A percentile compares a stretch with the other conserved stretches of the same genome.
Conservation (phyloP, 2,113 vertebrate genomes). For the Xyliphius kryptos region DNA sequence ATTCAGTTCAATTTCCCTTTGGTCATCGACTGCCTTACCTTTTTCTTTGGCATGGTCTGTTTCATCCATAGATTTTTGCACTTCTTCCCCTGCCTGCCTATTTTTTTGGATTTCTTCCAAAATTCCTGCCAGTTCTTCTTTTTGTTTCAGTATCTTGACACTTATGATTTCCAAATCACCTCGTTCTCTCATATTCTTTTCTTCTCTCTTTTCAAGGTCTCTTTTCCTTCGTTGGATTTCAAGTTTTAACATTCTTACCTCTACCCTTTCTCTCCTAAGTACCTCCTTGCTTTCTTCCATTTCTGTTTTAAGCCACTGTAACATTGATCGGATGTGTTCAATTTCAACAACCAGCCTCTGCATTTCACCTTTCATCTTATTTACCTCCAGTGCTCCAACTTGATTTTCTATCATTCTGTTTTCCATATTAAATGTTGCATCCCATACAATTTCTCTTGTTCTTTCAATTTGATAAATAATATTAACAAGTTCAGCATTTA, state of each 20-base stretch:
- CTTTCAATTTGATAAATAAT: slow-evolving; percentile 30
- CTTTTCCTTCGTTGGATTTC: slow-evolving; percentile 32
- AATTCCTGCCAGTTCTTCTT: too few species aligned
- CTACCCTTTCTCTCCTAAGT: slow-evolving; percentile 28
- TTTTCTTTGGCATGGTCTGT: too few species aligned
- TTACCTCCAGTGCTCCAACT: slow-evolving; percentile 5
- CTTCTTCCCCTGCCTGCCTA: too few species aligned
- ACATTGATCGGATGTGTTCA: slow-evolving; percentile 35
- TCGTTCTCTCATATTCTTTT: slow-evolving; percentile 31
- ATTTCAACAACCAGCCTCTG: slow-evolving; percentile 28
- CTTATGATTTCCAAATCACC: slow-evolving; percentile 34
- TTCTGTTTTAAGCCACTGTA: slow-evolving; percentile 28
- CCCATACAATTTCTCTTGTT: slow-evolving; percentile 34
- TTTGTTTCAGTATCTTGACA: slow-evolving; percentile 25
- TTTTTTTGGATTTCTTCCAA: too few species aligned
- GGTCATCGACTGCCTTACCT: too few species aligned
- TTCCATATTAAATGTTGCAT: neutral
- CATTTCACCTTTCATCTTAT: slow-evolving; percentile 38
- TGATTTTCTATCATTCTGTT: too few species aligned
- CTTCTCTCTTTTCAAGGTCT: slow-evolving; percentile 35
- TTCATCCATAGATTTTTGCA: too few species aligned
- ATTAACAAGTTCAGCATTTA: slow-evolving; percentile 30
- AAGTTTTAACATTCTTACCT: slow-evolving; percentile 28
- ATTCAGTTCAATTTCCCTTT: too few species aligned
- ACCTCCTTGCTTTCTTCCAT: slow-evolving; percentile 28